These are phyloP conservation scores for Rotaria sp. DNA, from an alignment of 2,888 invertebrate species.

Conservation along the genomic window DNA sequence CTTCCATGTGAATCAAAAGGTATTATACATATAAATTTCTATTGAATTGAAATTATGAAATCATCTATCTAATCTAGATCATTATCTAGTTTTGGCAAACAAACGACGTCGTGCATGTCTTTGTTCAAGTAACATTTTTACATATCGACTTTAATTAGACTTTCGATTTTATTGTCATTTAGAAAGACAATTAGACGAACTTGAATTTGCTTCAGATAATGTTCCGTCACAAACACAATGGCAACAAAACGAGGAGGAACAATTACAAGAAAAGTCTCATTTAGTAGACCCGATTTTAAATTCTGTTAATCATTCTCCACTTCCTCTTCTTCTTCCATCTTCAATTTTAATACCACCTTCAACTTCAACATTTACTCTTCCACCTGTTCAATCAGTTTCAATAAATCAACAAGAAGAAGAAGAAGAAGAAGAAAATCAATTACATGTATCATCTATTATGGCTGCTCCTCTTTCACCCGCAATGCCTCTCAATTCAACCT, in stretches of 20 bases:
- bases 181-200: neutral
- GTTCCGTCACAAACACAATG: neutral
- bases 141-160: neutral
- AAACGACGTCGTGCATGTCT: slow-evolving; percentile 4
- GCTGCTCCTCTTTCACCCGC: neutral
- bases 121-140: neutral
- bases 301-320: neutral
- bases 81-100: neutral
- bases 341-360: neutral
- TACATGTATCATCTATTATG: neutral
- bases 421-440: neutral
- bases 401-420: neutral
- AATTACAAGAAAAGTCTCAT: neutral
- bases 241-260: neutral
- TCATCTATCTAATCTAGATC: neutral
- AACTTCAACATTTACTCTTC: neutral
- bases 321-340: neutral
- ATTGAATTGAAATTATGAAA: neutral
- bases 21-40: neutral
- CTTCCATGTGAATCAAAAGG: neutral
- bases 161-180: neutral
- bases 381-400: neutral
- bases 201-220: neutral
- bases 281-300: neutral
- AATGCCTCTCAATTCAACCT: neutral